Conservation (phyloP, 2,888 invertebrate genomes). For the Sthenelais limicola region DNA sequence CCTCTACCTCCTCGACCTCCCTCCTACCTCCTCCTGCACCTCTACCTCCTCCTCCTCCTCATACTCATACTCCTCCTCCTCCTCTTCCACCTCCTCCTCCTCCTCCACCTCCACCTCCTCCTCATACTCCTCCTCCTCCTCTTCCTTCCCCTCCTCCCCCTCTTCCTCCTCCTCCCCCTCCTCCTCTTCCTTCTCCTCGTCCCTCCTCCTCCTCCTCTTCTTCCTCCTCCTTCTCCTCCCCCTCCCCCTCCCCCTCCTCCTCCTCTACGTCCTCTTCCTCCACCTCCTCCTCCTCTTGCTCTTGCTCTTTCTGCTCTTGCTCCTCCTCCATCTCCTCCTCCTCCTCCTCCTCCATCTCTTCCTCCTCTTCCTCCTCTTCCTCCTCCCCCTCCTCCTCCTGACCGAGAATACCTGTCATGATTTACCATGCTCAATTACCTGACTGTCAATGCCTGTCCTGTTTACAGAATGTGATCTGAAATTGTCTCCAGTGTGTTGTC, state of each 20-base stretch:
- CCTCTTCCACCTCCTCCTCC: not conserved
- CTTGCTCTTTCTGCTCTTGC: no score
- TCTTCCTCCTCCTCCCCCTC: no score
- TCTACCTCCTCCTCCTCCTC: not conserved
- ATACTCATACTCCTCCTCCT: not conserved
- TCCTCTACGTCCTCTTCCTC: not conserved
- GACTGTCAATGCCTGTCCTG: no score
- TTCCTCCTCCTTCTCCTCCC: constrained; percentile 1
- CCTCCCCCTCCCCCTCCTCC: not conserved
- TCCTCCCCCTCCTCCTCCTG: no score
- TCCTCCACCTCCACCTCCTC: not conserved
- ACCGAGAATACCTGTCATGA: no score
- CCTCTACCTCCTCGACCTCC: not conserved
- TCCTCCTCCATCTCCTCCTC: no score
- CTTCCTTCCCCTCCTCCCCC: constrained; percentile 1
- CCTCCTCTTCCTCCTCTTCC: not conserved
- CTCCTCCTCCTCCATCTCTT: no score
- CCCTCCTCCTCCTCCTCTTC: not conserved
- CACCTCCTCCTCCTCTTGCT: not conserved
- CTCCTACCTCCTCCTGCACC: not conserved
- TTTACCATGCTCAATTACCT: no score
- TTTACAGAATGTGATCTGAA: no score
- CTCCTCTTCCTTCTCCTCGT: no score
- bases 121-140: not conserved
- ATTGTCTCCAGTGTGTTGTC: no score